A percentile compares a stretch with the other conserved stretches of the same genome.
Conservation (phyloP, 2,113 vertebrate genomes). For the Anseranas semipalmata region DNA sequence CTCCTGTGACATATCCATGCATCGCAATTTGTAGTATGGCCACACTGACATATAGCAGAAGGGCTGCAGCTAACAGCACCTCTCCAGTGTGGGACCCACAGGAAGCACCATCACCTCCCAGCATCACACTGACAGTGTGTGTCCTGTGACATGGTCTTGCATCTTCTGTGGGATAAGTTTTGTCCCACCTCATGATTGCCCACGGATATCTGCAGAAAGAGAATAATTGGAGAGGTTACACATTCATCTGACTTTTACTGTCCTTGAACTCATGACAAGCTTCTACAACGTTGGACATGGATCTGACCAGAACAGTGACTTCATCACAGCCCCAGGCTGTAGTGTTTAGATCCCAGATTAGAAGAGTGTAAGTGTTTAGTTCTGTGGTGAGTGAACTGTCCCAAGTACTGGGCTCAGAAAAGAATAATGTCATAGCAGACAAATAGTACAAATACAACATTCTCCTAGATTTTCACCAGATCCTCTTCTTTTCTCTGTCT, state of each 20-base stretch:
- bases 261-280: neutral
- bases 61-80: neutral
- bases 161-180: neutral
- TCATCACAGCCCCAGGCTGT: neutral
- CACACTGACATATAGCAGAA: neutral
- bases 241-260: neutral
- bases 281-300: fast-evolving
- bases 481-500: neutral
- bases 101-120: neutral
- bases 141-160: neutral
- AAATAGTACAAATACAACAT: neutral
- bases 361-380: neutral
- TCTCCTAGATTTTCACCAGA: neutral
- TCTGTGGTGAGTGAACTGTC: neutral
- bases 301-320: neutral
- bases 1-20: neutral
- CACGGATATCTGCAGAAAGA: too few species aligned
- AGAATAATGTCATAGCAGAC: neutral
- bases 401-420: neutral
- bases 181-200: neutral
- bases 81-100: neutral
- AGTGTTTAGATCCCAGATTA: neutral
- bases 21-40: neutral
- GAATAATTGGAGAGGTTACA: fast-evolving
- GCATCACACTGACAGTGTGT: neutral